Base-by-base conservation (phyloP, 2,888 invertebrate genomes). In the Hemaris fuciformis region DNA sequence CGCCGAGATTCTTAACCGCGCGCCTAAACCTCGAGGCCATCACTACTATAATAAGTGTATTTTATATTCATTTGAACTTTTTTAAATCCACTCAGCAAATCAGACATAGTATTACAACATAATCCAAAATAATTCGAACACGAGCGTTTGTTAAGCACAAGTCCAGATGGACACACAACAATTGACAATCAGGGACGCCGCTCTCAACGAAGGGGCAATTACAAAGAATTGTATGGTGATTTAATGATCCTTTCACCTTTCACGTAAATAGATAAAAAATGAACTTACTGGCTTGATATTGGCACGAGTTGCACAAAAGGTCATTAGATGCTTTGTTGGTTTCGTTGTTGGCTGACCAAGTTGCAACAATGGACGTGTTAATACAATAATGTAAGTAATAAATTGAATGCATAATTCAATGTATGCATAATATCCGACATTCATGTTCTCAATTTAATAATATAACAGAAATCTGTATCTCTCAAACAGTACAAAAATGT, bases 171-270 rank as follows among this genome's bases (percentile, higher is more conserved):
- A 46, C 42, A 20, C 20, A 31, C 13, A 65, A 90, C 90, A 90
- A 90, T 89, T 71, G 78, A 83, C 85, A 90, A 90, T 90, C 89
- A 89, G 72, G 75, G 61, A 65, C 64, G 77, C 77, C 76, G n/a
- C n/a, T n/a, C 57, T 27, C 20, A 3, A 23, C 56, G 74, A 71
- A 68, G 64, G 76, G 74, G 73, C 75, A 43, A 31, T 41, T 60
- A 48, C 20, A 22, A 25, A 15, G 18, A 31, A 53, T 57, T 57
- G 53, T 53, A 53, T 60, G 53, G 53, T 27, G 53, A 53, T 53
- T 18, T 31, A 31, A 53, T 18, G 13, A 15, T 18, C 27, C 8
- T 53, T 48, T 53, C 53, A 10, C 7, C 8, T 53, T 48, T 53
- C 15, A 31, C 31, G 4, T 4, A 31, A 53, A 53, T 53, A 8